Evolutionary conservation across 1,140 invertebrate species (phyloP).

Genomic region (Pseudoatta argentina): DNA sequence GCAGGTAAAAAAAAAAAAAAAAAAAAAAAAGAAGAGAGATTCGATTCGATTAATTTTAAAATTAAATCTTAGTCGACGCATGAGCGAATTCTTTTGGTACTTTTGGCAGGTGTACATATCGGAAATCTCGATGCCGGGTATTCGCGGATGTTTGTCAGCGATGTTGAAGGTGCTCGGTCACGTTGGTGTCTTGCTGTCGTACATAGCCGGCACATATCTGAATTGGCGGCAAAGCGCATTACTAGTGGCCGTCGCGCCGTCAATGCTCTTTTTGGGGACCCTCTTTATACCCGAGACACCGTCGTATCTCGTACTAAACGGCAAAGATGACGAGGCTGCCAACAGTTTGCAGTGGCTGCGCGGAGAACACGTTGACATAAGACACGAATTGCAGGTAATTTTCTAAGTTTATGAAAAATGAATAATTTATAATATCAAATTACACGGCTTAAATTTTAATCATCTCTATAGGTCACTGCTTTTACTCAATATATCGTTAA

Average conservation of each 20-base stretch:
- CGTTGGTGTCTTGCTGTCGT: conserved; percentile 93
- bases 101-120: conserved; percentile 93
- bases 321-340: conserved; percentile 92
- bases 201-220: conserved; percentile 92
- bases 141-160: conserved; percentile 94
- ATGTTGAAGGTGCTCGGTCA: conserved; percentile 94
- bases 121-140: conserved; percentile 95
- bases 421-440: too few species aligned
- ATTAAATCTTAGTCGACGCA: not conserved
- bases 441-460: too few species aligned
- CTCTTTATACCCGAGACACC: conserved; percentile 94
- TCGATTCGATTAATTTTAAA: not conserved
- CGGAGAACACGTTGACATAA: conserved; percentile 91
- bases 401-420: not conserved
- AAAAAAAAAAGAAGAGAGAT: not conserved
- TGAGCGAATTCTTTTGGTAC: not conserved
- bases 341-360: conserved; percentile 92
- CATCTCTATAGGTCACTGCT: too few species aligned
- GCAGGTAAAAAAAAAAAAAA: conserved; percentile 86
- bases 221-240: conserved; percentile 93
- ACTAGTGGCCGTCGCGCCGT: conserved; percentile 91
- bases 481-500: too few species aligned
- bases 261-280: conserved; percentile 89
- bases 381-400: conserved; percentile 88
- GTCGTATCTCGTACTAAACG: conserved; percentile 91